Evolutionary conservation across 2,888 invertebrate species (phyloP), one percentile per base, ranked within the genome.

Genomic region (Crioceris asparagi): DNA sequence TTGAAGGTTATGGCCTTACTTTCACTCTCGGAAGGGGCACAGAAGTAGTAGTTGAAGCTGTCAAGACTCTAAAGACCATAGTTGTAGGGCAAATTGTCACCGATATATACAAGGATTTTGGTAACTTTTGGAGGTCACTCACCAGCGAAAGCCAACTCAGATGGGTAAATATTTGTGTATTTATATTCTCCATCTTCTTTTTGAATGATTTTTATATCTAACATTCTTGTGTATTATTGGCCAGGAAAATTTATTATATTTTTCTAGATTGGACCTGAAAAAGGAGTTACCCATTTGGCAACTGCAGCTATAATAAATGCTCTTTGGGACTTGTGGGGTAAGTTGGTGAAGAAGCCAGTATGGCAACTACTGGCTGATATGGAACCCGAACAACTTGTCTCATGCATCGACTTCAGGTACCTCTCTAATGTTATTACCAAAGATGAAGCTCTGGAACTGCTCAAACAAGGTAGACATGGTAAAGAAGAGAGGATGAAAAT

Each of bases 261-360:
- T 29, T 49, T 49, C 37, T 56, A 85, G 88, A 73, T 91, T 35
- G 91, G 91, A 1, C 91, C 91, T 8, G 90, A 91, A 60, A 91
- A 91, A 64, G 91, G 92, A 7, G 91, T 84, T 0, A 78, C 77
- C 8, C 91, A 92, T 65, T 67, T 93, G 48, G 92, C 91, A 0
- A 79, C 79, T 2, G 90, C 87, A 1, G 91, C 88, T 6, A 75
- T 92, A 35, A 65, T 90, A n/a, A 93, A 92, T 62, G 83, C 88
- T 1, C 61, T 92, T 2, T 93, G 92, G 92, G 93, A 93, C 61
- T 65, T 92, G 35, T 91, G 91, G 91, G 90, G 81, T 0, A 77
- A 83, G 51, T 65, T 84, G 6, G 81, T 86, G 59, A 71, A 75
- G 21, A 90, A 91, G 61, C 90, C 93, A 1, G 61, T 93, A 0